Evolutionary conservation across 2,888 invertebrate genomes (phyloP), one percentile per base, ranked within the genome.

Genomic region (Eurois occulta): DNA sequence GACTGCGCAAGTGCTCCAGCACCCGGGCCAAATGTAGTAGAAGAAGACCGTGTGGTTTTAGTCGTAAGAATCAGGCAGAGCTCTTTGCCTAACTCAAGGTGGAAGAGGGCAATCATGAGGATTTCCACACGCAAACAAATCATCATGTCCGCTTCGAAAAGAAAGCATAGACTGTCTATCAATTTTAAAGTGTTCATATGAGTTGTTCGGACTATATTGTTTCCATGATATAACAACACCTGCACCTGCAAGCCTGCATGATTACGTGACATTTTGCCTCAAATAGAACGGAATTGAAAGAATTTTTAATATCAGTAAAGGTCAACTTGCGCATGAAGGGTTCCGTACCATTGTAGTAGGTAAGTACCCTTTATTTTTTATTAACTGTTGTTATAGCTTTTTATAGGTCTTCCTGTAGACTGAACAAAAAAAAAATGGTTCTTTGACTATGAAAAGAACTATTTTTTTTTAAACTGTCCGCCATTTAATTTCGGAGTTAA

Each of bases 161-260:
- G 10, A n/a, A 32, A 38, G n/a, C 21, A 35, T 18, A 16, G 13
- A 28, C 1, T 2, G 24, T 74, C 13, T 32, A 41, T 71, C 1
- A 13, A 11, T 58, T 58, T 38, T 18, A 41, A 55, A 32, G 24
- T 28, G 5, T 13, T 55, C 55, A 5, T 24, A 32, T 32, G 41
- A n/a, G 7, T 38, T 35, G n/a, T 48, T 32, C 24, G 4, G 0
- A 58, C 8, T 41, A 3, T 35, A 32, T 48, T 41, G 32, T 32
- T 74, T 52, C 41, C n/a, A n/a, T 43, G 35, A 35, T 41, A 64
- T 43, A 41, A 52, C 21, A 43, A 64, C 75, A 75, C 52, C 76
- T 76, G 75, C 32, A 52, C 32, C 32, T n/a, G n/a, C n/a, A n/a
- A n/a, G n/a, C n/a, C n/a, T n/a, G 76, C 35, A 52, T 41, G 32